Evolutionary conservation across 2,113 vertebrate species (phyloP).

Genomic region (Procavia capensis): DNA sequence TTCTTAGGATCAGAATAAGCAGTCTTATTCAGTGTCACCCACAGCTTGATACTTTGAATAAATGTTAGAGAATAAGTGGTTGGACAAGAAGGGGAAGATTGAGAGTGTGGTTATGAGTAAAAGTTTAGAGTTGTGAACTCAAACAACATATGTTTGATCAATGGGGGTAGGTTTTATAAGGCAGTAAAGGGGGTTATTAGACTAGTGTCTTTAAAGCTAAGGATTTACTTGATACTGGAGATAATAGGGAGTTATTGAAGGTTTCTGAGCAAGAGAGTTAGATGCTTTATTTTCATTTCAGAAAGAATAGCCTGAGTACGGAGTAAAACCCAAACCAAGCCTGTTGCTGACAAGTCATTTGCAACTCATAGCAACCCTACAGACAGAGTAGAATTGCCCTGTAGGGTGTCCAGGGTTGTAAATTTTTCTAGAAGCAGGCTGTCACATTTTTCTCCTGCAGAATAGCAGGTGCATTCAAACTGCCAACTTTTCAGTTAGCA

Average conservation of each 20-base stretch:
- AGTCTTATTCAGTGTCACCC: background rate
- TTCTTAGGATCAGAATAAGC: background rate
- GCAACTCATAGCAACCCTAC: no score
- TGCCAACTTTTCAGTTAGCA: no score
- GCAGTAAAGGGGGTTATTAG: background rate
- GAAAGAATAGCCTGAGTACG: background rate
- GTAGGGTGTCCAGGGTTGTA: no score
- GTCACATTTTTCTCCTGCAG: no score
- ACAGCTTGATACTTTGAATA: background rate
- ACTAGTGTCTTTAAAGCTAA: background rate
- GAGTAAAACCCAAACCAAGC: background rate
- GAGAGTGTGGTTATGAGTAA: background rate
- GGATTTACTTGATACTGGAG: background rate
- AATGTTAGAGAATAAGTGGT: background rate
- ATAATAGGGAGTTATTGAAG: background rate
- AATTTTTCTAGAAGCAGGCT: no score
- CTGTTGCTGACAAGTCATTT: no score
- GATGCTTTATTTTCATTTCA: conserved; percentile 11
- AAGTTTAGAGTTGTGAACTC: background rate
- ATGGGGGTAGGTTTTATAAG: background rate
- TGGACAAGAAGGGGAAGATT: background rate
- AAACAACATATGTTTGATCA: background rate
- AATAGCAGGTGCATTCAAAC: no score
- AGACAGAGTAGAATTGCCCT: no score
- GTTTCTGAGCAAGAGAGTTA: background rate